Percentiles rank a stretch among this genome's conserved stretches.
phyloP scores from a whole-genome alignment of 2,113 vertebrate species.

The Myotis brandtii region DNA sequence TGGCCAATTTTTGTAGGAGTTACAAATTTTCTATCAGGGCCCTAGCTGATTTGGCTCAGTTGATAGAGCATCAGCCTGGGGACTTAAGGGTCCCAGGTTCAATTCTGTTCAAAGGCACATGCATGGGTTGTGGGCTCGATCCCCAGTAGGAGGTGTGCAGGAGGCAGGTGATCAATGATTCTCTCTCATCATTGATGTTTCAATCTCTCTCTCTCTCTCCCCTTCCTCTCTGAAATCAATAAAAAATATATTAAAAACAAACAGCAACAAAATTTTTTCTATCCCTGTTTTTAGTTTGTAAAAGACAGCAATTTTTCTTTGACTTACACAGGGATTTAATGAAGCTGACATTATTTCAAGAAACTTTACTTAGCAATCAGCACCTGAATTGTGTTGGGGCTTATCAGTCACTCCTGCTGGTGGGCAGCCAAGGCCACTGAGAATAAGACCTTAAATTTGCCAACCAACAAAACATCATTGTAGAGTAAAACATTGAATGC shows the following conservation, averaged over 20 bases:
- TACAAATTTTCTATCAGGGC: background rate
- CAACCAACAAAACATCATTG: background rate
- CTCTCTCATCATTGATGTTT: no score
- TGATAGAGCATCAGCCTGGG: no score
- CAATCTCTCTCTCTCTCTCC: no score
- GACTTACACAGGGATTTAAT: background rate
- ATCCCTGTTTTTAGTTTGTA: background rate
- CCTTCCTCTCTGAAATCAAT: no score
- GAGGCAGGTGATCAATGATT: no score
- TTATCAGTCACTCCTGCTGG: background rate
- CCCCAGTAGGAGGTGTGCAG: no score
- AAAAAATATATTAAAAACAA: no score
- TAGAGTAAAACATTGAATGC: background rate
- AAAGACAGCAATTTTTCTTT: conserved; percentile 8
- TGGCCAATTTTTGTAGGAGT: background rate
- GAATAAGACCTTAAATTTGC: conserved; percentile 27
- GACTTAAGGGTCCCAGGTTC: no score
- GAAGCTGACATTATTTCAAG: conserved; percentile 49
- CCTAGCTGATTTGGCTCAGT: no score
- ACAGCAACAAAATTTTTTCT: no score
- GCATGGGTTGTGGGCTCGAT: no score
- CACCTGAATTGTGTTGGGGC: background rate
- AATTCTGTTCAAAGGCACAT: no score
- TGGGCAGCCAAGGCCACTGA: conserved; percentile 14
- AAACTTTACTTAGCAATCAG: conserved; percentile 17